These are phyloP conservation scores for Drosophila lutescens DNA, from an alignment of 2,888 invertebrate species.

Conservation along the genomic window DNA sequence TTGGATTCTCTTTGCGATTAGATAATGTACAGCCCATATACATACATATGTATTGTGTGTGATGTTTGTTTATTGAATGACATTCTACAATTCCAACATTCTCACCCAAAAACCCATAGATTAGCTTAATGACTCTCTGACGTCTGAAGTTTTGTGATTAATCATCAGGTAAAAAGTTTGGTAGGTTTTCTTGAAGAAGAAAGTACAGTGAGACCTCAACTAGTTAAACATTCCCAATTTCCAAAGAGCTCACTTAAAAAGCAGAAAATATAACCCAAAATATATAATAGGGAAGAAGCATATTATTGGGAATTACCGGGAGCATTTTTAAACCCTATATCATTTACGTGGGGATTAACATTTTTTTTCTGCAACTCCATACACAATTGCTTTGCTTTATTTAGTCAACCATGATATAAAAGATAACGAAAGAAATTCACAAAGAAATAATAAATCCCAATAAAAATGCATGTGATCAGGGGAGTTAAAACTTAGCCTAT, in stretches of 20 bases:
- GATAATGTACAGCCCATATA: conserved; percentile 20
- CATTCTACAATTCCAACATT: conserved; percentile 60
- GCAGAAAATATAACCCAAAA: background rate
- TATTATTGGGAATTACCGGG: background rate
- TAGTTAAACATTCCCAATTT: too few species aligned
- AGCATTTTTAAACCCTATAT: background rate
- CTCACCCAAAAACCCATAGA: conserved; percentile 43
- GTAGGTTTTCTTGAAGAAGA: background rate
- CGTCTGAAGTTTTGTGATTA: conserved; percentile 54
- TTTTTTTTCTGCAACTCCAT: background rate
- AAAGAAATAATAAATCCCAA: background rate
- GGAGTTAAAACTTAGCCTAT: background rate
- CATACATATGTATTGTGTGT: conserved; percentile 8
- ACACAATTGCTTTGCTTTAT: too few species aligned
- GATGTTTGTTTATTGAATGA: conserved; percentile 66
- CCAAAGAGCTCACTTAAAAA: too few species aligned
- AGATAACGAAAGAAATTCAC: conserved; percentile 3
- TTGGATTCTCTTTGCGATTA: conserved; percentile 43
- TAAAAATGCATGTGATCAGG: conserved; percentile 8
- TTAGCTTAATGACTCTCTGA: conserved; percentile 67
- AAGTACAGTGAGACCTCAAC: background rate
- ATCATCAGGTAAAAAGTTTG: conserved; percentile 39
- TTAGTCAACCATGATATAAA: background rate
- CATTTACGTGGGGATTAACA: background rate
- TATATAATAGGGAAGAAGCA: too few species aligned